Evolutionary conservation across 2,797 vertebrate species (phyloP), one percentile per base, ranked within the genome.

Genomic region (Odontamblyopus lacepedii): DNA sequence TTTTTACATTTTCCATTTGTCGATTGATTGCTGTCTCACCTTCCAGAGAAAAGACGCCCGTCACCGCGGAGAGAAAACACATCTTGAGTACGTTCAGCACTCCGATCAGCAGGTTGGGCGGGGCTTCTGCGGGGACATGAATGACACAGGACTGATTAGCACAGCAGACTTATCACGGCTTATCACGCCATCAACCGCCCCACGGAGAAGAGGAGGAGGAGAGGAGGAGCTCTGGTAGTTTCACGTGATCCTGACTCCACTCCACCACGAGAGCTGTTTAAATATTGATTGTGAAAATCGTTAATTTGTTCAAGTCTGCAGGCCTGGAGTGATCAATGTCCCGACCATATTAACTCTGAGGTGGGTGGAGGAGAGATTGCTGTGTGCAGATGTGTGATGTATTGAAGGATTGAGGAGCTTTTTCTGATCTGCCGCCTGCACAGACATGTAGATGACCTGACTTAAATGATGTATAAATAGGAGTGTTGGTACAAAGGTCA

Each of bases 231-330:
- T 74, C 80, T 70, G 82, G 70, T 71, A 71, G 81, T 84, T 76
- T 71, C 77, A 71, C 48, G 51, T 78, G 86, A 88, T 78, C n/a
- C 35, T 9, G 55, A 69, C 78, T 84, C 81, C 78, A 88, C 65
- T 9, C 72, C 67, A 74, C 81, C 77, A 82, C 67, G 79, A 84
- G 78, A 82, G 78, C 76, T 83, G 81, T 90, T 87, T 84, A 82
- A 87, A 75, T 70, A 83, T 83, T 78, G 82, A 85, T 80, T 71
- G 56, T 65, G 30, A 78, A 88, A 89, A 89, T 89, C 85, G 71
- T 88, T 86, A 83, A 86, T 86, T 78, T 85, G 77, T 75, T 87
- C 71, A 80, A 88, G 84, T 87, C 84, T 89, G 82, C 83, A 69
- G 80, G 82, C 77, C 82, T 67, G 66, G 78, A 84, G 69, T 79